These are phyloP conservation scores for Harmothoe impar DNA, from an alignment of 2,888 invertebrate species.

Conservation along the genomic window DNA sequence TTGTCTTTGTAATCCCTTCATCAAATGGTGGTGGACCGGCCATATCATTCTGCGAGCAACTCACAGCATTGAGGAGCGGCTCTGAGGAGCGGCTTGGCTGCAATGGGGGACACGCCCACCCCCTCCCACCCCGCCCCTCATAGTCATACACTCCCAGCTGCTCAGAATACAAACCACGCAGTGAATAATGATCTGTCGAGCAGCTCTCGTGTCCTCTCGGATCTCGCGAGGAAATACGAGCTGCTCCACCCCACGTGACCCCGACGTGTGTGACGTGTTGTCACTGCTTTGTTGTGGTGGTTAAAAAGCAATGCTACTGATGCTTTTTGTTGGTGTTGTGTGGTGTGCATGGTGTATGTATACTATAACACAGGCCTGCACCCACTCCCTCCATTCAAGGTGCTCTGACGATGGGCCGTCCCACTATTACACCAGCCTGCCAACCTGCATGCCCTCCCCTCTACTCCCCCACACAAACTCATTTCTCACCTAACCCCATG, in stretches of 20 bases:
- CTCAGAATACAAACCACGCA: neutral
- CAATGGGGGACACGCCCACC: neutral
- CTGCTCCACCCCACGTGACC: conserved; percentile 10
- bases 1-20: no score
- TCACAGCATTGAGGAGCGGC: conserved; percentile 2
- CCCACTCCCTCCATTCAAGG: no score
- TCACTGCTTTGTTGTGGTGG: conserved; percentile 11
- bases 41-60: neutral
- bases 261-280: conserved; percentile 31
- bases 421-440: no score
- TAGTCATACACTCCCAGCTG: neutral
- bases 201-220: neutral
- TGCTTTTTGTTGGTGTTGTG: no score
- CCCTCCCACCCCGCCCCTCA: neutral
- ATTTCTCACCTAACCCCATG: no score
- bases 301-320: neutral
- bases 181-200: conserved; percentile 4
- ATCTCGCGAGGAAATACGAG: neutral
- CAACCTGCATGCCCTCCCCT: no score
- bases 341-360: no score
- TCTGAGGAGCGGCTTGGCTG: neutral
- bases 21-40: no score
- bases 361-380: no score
- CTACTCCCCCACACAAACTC: no score
- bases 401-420: no score